These are phyloP conservation scores for Cenopis cana DNA, from an alignment of 2,888 invertebrate species.

Conservation along the genomic window DNA sequence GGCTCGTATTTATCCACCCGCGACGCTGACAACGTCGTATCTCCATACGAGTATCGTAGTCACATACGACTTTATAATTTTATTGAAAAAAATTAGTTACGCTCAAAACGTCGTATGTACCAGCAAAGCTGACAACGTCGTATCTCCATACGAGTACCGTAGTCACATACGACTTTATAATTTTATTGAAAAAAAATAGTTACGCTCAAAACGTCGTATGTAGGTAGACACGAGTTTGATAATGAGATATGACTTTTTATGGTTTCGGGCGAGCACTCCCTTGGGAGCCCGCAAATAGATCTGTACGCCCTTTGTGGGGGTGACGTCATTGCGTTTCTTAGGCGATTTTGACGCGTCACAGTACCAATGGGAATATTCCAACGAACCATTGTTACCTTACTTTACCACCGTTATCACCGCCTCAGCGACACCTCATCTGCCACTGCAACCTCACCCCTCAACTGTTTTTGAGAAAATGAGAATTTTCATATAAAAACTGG, in stretches of 20 bases:
- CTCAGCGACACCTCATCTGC: too few relatives aligned
- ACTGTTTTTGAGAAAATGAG: too few relatives aligned
- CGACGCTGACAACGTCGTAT: conserved; percentile 5
- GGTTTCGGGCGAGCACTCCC: not conserved
- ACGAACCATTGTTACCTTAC: too few relatives aligned
- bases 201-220: not conserved
- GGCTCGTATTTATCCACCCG: conserved; percentile 20
- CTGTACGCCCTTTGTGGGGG: not conserved
- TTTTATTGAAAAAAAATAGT: not conserved
- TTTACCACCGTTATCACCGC: too few relatives aligned
- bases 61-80: not conserved
- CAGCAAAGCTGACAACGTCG: too few relatives aligned
- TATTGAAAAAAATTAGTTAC: not conserved
- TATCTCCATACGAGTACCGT: not conserved
- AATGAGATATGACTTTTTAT: not conserved
- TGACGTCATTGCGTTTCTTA: conserved; percentile 2
- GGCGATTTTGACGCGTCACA: not conserved
- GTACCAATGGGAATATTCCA: too few relatives aligned
- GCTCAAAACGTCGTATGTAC: not conserved
- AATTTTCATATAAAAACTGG: too few relatives aligned
- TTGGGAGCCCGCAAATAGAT: conserved; percentile 26
- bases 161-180: not conserved
- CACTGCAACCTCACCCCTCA: too few relatives aligned
- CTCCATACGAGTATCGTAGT: not conserved
- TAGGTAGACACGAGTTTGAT: not conserved